Evolutionary conservation across 2,113 vertebrate genomes (phyloP), one percentile per base, ranked within the genome.

Genomic region (Cichladusa arquata): DNA sequence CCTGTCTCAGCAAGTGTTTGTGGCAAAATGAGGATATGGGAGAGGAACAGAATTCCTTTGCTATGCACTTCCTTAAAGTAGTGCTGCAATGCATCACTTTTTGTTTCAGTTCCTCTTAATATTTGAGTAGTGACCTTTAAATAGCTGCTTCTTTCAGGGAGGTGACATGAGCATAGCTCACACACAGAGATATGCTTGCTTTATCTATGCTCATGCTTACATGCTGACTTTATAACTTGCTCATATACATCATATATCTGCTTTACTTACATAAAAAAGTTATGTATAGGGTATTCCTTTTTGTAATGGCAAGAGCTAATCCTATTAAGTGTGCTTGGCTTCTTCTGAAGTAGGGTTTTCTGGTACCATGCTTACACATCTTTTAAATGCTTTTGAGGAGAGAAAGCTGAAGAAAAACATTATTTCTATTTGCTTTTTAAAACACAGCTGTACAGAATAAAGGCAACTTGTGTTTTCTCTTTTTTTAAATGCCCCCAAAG

Each of bases 131-230:
- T 38, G 38, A 64, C 31, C 13, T 76, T 79, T 34, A 53, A 60
- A 29, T 36, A 28, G 42, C 31, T 51, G 61, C 22, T 65, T 72
- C 18, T 51, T 86, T n/a, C 50, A 60, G 33, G 9, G 18, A 70
- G 33, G 5, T 33, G 47, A 11, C 45, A 18, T 1, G 13, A 77
- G 40, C 31, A 9, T 14, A 26, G 45, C 18, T 33, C 4, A 13
- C 14, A 20, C 17, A 5, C 1, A 2, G 1, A 11, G 14, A 11
- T 22, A 2, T 9, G 1, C 19, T 66, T 28, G 13, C 28, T 79
- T 60, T 28, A 38, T 26, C n/a, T 40, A 0, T 77, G 40, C 19
- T 77, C 5, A 3, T 36, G 9, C 36, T 20, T 28, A 25, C 24
- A 9, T 26, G 11, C 22, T 31, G 36, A 24, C 16, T 58, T 71